Percentiles rank a stretch among this genome's conserved stretches.
Conservation (phyloP, 2,888 invertebrate species). For the Sialis lutaria region DNA sequence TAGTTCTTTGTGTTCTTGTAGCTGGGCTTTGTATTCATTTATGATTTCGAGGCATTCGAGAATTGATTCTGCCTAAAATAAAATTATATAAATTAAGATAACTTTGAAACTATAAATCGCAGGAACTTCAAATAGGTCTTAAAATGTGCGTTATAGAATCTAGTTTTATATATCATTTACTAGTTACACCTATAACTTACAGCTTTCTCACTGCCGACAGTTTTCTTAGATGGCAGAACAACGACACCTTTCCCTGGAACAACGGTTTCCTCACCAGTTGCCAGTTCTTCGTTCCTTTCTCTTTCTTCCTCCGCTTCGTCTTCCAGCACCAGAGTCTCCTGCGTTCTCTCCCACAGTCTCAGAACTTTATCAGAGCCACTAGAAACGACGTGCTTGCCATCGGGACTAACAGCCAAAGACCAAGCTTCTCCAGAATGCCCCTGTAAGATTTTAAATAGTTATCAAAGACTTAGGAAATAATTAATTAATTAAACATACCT, state of each 20-base stretch:
- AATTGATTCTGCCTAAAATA: conserved; percentile 61
- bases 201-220: conserved; percentile 69
- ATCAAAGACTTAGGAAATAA: background rate
- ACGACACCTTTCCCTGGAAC: conserved; percentile 52
- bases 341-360: conserved; percentile 68
- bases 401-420: conserved; percentile 58
- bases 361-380: conserved; percentile 80
- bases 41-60: conserved; percentile 77
- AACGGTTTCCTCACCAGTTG: conserved; percentile 52
- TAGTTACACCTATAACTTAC: conserved; percentile 33
- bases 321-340: conserved; percentile 80
- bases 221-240: conserved; percentile 73
- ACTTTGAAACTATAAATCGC: too few relatives aligned
- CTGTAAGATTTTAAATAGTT: conserved; percentile 23
- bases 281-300: conserved; percentile 53
- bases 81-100: background rate
- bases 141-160: conserved; percentile 3
- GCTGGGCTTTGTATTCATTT: conserved; percentile 38
- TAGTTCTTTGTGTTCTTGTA: conserved; percentile 29
- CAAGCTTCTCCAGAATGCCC: conserved; percentile 73
- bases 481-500: conserved; percentile 41
- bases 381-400: conserved; percentile 58
- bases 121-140: background rate
- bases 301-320: conserved; percentile 80
- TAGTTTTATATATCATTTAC: conserved; percentile 3